phyloP scores from a whole-genome alignment of 1,140 invertebrate species.

The Polypedilum pembai region DNA sequence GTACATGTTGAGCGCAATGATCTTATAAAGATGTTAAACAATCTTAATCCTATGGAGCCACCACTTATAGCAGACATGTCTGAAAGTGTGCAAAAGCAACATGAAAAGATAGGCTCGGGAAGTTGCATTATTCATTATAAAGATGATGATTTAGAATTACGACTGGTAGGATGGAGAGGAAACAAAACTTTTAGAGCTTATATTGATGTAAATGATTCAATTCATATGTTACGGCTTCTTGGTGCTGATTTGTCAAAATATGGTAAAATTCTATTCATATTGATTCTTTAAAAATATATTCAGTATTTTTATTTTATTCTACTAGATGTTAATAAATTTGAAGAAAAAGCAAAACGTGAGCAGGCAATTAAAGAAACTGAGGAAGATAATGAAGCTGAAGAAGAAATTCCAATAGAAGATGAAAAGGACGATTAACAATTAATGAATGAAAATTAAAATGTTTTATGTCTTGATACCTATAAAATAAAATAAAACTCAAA shows the following conservation, averaged over 20 bases:
- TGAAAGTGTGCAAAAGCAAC: conserved; percentile 53
- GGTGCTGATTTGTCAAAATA: conserved; percentile 75
- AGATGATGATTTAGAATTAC: conserved; percentile 52
- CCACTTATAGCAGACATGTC: conserved; percentile 52
- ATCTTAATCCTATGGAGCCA: conserved; percentile 64
- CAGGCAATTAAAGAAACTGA: conserved; percentile 31
- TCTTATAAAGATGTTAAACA: conserved; percentile 65
- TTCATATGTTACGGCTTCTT: conserved; percentile 76
- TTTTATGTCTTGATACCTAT: no score
- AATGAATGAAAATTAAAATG: background rate
- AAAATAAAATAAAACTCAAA: background rate
- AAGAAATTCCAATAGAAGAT: background rate
- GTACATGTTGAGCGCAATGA: conserved; percentile 68
- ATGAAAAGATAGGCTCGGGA: conserved; percentile 60
- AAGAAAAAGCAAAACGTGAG: conserved; percentile 38
- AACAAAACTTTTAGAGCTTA: conserved; percentile 77
- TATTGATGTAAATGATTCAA: conserved; percentile 68
- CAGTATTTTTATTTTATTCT: background rate
- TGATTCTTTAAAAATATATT: background rate
- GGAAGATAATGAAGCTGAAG: conserved; percentile 30
- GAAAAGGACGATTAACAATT: background rate
- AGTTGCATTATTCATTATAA: conserved; percentile 68
- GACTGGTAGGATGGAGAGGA: conserved; percentile 86
- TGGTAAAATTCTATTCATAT: conserved; percentile 45
- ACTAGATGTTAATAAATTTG: conserved; percentile 40